Evolutionary conservation across 1,140 invertebrate species (phyloP).

Genomic region (Drosophila ambigua): DNA sequence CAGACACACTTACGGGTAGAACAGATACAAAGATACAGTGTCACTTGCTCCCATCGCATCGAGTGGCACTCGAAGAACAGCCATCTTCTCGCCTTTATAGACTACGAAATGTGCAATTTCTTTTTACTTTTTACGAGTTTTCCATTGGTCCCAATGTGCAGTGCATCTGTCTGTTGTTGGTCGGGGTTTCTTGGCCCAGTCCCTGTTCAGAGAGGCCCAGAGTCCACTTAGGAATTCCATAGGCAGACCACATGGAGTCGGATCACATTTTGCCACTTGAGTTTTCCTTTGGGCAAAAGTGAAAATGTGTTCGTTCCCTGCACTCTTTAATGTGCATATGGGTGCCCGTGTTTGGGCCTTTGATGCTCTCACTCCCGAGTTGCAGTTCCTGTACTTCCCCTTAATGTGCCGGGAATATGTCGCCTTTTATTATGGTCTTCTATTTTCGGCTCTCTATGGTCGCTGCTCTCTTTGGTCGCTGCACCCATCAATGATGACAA

Average conservation of each 20-base stretch:
- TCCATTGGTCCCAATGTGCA: slow-evolving; percentile 72
- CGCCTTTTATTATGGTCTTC: slow-evolving; percentile 52
- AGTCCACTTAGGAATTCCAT: slow-evolving; percentile 74
- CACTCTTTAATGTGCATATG: slow-evolving; percentile 60
- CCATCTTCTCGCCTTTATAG: slow-evolving; percentile 59
- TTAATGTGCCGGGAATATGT: slow-evolving; percentile 50
- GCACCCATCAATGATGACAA: slow-evolving; percentile 38
- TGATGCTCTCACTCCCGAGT: slow-evolving; percentile 52
- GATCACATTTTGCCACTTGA: slow-evolving; percentile 41
- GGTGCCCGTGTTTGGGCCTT: slow-evolving; percentile 46
- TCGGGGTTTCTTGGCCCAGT: slow-evolving; percentile 48
- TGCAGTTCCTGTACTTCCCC: slow-evolving; percentile 27
- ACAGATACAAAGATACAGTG: slow-evolving; percentile 3
- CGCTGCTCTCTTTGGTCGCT: no score
- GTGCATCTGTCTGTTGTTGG: slow-evolving; percentile 55
- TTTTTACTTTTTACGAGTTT: slow-evolving; percentile 66
- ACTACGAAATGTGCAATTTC: slow-evolving; percentile 77
- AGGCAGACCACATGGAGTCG: slow-evolving; percentile 70
- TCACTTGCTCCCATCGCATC: slow-evolving; percentile 11
- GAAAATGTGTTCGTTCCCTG: slow-evolving; percentile 54
- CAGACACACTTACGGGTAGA: slow-evolving; percentile 14
- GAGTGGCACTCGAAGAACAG: slow-evolving; percentile 42
- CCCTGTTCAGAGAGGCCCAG: background rate
- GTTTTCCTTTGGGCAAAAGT: slow-evolving; percentile 34
- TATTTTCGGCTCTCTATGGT: slow-evolving; percentile 42